Conservation (phyloP, 2,797 vertebrate genomes). For the Gobionotothen gibberifrons region DNA sequence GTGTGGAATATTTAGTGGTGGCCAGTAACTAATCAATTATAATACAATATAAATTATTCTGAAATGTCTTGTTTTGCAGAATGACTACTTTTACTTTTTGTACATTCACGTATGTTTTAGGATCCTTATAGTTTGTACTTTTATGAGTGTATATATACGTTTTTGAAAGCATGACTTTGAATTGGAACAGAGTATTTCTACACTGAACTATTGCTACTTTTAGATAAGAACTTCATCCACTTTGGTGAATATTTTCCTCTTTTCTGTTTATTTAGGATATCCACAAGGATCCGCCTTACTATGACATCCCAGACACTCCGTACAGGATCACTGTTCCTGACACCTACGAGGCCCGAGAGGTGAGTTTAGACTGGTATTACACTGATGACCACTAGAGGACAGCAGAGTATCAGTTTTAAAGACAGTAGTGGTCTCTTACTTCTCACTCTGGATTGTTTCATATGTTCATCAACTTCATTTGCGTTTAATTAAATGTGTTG, state of each 20-base stretch:
- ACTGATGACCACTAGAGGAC: conserved; percentile 55
- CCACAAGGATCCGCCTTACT: conserved; percentile 98
- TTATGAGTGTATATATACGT: too few relatives aligned
- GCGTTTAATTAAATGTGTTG: neutral
- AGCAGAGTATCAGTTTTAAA: conserved; percentile 32
- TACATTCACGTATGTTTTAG: too few relatives aligned
- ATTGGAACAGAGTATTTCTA: too few relatives aligned
- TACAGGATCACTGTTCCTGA: conserved; percentile 98
- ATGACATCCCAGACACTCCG: conserved; percentile 95
- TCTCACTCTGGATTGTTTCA: neutral
- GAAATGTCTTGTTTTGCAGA: too few relatives aligned
- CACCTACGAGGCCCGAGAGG: conserved; percentile 96
- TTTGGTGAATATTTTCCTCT: neutral
- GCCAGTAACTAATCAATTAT: too few relatives aligned
- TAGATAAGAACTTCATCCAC: too few relatives aligned
- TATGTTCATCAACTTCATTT: neutral
- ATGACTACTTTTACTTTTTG: too few relatives aligned
- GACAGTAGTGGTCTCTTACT: neutral
- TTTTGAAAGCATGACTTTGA: too few relatives aligned
- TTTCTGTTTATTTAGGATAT: conserved; percentile 87
- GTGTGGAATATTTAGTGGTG: neutral
- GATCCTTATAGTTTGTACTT: too few relatives aligned
- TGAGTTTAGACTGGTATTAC: conserved; percentile 61
- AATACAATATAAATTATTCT: too few relatives aligned
- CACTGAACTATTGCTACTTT: too few relatives aligned